Conservation (phyloP, 2,113 vertebrate genomes). For the Cricetomys ansorgei region DNA sequence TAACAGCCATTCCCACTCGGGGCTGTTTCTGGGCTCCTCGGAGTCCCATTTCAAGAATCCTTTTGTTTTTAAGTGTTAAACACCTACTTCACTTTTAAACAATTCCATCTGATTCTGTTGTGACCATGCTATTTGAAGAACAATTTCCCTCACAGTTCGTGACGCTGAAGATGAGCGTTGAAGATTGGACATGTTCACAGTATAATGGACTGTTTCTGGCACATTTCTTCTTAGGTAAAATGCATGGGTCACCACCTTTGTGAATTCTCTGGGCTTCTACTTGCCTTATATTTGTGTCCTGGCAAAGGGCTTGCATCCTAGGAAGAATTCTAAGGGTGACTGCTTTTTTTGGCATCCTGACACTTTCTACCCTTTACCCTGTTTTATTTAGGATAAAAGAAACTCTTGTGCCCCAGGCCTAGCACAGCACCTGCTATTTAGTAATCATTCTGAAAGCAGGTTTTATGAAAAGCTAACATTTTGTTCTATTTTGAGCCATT, state of each 20-base stretch:
- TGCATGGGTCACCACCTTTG: rapidly evolving
- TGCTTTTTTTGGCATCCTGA: background rate
- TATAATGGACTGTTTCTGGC: background rate
- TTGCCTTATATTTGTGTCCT: rapidly evolving
- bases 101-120: slow-evolving; percentile 2
- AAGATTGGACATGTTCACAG: background rate
- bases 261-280: background rate
- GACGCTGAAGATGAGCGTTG: background rate
- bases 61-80: slow-evolving; percentile 28
- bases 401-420: background rate
- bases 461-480: background rate
- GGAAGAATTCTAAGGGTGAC: background rate
- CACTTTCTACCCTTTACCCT: background rate
- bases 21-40: background rate
- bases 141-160: background rate
- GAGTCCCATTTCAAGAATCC: background rate
- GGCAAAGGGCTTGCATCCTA: background rate
- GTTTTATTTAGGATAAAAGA: slow-evolving; percentile 9
- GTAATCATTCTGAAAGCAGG: background rate
- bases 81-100: background rate
- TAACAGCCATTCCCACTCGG: background rate
- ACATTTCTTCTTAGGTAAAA: background rate
- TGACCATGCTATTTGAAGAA: background rate
- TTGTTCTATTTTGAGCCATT: background rate
- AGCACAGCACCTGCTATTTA: background rate